A percentile compares a stretch with the other conserved stretches of the same genome.
These are phyloP conservation scores for Catostomus latipinnis DNA, from an alignment of 2,797 vertebrate species.

Conservation along the genomic window DNA sequence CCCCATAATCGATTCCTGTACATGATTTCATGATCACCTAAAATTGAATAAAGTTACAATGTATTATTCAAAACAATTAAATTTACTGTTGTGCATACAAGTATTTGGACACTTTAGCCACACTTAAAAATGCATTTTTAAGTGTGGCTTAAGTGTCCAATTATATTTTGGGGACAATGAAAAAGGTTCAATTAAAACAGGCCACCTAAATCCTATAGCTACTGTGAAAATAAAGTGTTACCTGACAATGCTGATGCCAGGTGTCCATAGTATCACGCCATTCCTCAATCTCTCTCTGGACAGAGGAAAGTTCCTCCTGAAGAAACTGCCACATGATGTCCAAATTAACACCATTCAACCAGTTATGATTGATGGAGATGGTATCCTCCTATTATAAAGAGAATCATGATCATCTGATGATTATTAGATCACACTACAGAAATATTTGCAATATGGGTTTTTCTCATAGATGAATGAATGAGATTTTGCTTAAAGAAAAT, in stretches of 20 bases:
- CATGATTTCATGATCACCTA: conserved; percentile 95
- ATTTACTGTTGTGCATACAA: too few relatives aligned
- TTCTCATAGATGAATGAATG: too few relatives aligned
- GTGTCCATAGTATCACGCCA: conserved; percentile 90
- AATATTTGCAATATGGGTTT: too few relatives aligned
- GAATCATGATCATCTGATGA: neutral
- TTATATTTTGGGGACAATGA: neutral
- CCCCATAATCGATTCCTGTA: conserved; percentile 89
- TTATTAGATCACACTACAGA: too few relatives aligned
- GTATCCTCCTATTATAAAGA: conserved; percentile 81
- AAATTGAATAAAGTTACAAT: neutral
- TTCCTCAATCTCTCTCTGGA: conserved; percentile 87
- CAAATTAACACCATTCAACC: conserved; percentile 95
- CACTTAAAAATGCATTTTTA: neutral
- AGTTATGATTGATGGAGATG: conserved; percentile 98
- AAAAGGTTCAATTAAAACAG: neutral
- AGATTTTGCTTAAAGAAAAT: too few relatives aligned
- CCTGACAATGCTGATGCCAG: conserved; percentile 96
- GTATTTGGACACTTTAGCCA: too few relatives aligned
- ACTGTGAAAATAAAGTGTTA: conserved; percentile 60
- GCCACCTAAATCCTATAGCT: neutral
- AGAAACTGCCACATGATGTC: conserved; percentile 94
- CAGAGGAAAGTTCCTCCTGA: conserved; percentile 86
- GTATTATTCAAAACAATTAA: neutral
- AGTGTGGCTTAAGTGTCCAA: neutral